Evolutionary conservation across 1,140 invertebrate species (phyloP).

Genomic region (Lucilia sericata): DNA sequence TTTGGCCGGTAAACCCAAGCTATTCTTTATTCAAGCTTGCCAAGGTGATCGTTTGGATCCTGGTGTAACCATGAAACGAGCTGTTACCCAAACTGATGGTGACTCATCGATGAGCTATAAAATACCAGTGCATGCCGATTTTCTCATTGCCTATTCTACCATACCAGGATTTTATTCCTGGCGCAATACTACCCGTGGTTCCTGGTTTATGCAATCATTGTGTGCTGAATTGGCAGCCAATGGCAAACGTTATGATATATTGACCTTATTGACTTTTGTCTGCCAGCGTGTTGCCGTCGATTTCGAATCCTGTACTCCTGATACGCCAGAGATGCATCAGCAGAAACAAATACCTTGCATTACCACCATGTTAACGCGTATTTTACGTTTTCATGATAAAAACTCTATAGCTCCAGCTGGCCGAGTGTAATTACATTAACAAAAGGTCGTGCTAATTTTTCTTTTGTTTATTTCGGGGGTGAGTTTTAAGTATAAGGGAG

Average conservation of each 20-base stretch:
- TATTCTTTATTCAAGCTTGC: conserved; percentile 94
- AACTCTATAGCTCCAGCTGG: neutral
- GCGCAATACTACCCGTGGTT: conserved; percentile 93
- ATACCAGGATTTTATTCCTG: conserved; percentile 95
- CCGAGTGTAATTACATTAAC: neutral
- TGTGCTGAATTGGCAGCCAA: conserved; percentile 83
- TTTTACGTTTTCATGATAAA: conserved; percentile 77
- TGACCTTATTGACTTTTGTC: conserved; percentile 91
- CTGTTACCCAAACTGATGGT: conserved; percentile 77
- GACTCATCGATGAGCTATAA: conserved; percentile 75
- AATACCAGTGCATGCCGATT: conserved; percentile 95
- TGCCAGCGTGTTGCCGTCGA: conserved; percentile 87
- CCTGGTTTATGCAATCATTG: conserved; percentile 97
- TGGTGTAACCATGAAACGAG: conserved; percentile 73
- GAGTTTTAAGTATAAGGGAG: neutral
- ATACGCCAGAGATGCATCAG: conserved; percentile 84
- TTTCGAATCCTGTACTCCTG: conserved; percentile 91
- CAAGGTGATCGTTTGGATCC: conserved; percentile 87
- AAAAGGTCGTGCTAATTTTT: neutral
- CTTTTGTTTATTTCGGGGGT: neutral
- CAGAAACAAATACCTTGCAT: conserved; percentile 97
- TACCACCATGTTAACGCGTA: conserved; percentile 91
- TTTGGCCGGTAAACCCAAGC: conserved; percentile 92
- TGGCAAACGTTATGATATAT: conserved; percentile 80
- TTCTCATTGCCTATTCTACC: conserved; percentile 93